Base-by-base conservation (phyloP, 2,113 vertebrate species). In the Apodemus sylvaticus region DNA sequence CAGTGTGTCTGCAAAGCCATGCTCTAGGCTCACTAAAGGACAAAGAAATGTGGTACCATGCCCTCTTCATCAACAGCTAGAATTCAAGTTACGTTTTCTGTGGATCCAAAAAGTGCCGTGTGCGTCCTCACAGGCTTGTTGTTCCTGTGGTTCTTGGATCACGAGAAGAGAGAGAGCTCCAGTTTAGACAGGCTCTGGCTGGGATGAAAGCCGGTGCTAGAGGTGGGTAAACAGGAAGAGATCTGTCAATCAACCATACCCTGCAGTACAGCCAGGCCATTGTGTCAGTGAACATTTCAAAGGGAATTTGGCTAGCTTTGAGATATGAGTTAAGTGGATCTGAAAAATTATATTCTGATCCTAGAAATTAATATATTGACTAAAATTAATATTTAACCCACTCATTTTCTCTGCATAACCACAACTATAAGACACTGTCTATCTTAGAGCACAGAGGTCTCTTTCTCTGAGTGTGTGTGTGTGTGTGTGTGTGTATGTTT, bases 171-270 rank as follows among this genome's bases (percentile, higher is more conserved):
- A 93, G 66, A 73, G n/a, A 92, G 94, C 74, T 82, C 92, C 86
- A 24, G 48, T 92, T 97, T 92, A 94, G 81, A 97, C 71, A 70
- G 81, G n/a, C 71, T 90, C 96, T 51, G 20, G 60, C 96, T 93
- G 94, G 95, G 93, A 96, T 96, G 77, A 96, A 97, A 98, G 90
- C 70, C 26, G 71, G 11, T 7, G 86, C 51, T 2, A 64, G 58
- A 86, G 31, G 74, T 88, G 91, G 92, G 81, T 68, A 94, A 97
- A 97, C 68, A 97, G 62, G 39, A 88, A 76, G 77, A 7, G 70
- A 48, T 91, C 62, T 68, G 77, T 90, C 93, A 55, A 45, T 93
- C 51, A 53, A 55, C 86, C 87, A 70, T 62, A 45, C 71, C 87
- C 95, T 53, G 60, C 81, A 77, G 79, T 58, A 86, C 81, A 78